Percentiles rank a stretch among this genome's conserved stretches.
phyloP scores from a whole-genome alignment of 2,113 vertebrate species.

The Penelope pileata region DNA sequence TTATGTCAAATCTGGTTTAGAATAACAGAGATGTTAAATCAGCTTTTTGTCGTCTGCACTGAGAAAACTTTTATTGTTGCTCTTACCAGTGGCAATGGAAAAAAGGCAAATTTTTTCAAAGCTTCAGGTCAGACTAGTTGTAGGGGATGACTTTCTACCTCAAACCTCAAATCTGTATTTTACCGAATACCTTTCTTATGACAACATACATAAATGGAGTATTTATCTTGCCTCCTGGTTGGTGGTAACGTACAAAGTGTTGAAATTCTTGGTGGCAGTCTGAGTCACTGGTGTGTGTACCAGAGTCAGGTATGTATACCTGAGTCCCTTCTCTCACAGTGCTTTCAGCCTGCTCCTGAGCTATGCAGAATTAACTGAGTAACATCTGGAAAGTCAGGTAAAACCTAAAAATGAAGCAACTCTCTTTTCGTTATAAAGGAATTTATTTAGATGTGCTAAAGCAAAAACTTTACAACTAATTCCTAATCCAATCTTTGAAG shows the following conservation, averaged over 20 bases:
- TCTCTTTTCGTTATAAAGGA: background rate
- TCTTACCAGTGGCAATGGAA: background rate
- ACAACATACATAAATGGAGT: background rate
- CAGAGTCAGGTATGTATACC: rapidly evolving
- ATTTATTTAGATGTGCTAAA: background rate
- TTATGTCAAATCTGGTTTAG: background rate
- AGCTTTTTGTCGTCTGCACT: background rate
- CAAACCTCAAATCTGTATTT: background rate
- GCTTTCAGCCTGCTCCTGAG: background rate
- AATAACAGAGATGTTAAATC: background rate
- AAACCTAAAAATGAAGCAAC: background rate
- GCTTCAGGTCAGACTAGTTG: rapidly evolving
- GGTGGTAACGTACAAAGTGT: background rate
- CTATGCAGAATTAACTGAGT: rapidly evolving
- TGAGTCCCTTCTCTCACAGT: background rate
- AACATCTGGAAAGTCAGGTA: background rate
- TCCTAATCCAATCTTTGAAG: background rate
- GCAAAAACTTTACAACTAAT: background rate
- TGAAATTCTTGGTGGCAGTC: background rate
- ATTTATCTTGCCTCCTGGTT: background rate
- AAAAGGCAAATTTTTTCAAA: background rate
- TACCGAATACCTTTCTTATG: background rate
- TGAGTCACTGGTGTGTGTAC: too few species aligned
- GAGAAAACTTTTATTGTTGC: background rate
- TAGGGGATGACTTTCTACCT: background rate